Percentiles rank a stretch among this genome's conserved stretches.
Evolutionary conservation across 2,888 invertebrate genomes (phyloP).

Genomic region (Troides aeacus): DNA sequence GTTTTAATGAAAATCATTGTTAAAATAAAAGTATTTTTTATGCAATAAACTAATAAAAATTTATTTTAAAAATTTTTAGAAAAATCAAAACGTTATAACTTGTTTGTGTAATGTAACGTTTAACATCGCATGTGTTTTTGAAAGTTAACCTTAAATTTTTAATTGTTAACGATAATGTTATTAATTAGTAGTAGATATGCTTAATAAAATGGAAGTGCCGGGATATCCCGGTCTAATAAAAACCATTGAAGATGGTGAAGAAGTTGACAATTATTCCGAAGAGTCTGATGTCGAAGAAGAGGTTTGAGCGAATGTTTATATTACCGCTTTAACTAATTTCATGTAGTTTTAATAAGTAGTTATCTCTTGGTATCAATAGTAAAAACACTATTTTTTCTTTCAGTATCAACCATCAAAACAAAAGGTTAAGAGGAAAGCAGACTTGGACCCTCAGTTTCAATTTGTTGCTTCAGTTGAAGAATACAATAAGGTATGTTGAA

Average conservation of each 20-base stretch:
- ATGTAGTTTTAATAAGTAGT: not conserved
- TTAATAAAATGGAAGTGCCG: slow-evolving; percentile 43
- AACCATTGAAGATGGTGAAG: slow-evolving; percentile 91
- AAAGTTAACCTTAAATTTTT: slow-evolving; percentile 50
- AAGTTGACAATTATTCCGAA: slow-evolving; percentile 89
- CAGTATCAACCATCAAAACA: slow-evolving; percentile 92
- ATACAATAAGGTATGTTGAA: slow-evolving; percentile 82
- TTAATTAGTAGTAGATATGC: slow-evolving; percentile 11
- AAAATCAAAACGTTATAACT: not conserved
- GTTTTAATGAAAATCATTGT: too few species aligned
- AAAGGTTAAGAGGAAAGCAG: slow-evolving; percentile 84
- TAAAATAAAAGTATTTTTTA: too few species aligned
- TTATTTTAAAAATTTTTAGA: too few species aligned
- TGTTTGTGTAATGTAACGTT: slow-evolving; percentile 6
- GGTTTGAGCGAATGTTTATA: slow-evolving; percentile 63
- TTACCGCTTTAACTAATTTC: not conserved
- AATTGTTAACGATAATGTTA: slow-evolving; percentile 6
- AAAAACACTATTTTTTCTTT: slow-evolving; percentile 39
- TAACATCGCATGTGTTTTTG: slow-evolving; percentile 48
- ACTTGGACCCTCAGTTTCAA: slow-evolving; percentile 89
- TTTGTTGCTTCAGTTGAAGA: slow-evolving; percentile 89
- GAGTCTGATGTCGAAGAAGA: slow-evolving; percentile 90
- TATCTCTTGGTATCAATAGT: too few species aligned
- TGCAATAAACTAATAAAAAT: too few species aligned
- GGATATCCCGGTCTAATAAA: slow-evolving; percentile 83